A percentile compares a stretch with the other conserved stretches of the same genome.
Evolutionary conservation across 2,888 invertebrate species (phyloP).

Genomic region (Petrolisthes cinctipes): DNA sequence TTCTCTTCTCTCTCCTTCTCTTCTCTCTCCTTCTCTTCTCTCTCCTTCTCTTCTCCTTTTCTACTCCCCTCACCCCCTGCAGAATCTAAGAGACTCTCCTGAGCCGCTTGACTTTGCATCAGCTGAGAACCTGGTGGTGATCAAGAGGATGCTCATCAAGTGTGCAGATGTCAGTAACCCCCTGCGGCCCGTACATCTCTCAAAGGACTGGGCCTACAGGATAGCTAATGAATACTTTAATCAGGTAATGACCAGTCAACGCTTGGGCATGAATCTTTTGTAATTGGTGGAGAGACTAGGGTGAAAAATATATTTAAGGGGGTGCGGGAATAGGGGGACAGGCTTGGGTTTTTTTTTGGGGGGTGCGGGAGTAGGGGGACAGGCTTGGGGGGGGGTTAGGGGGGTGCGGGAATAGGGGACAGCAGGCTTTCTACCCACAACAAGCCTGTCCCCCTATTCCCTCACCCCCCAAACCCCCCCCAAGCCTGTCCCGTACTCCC

Average conservation of each 20-base stretch:
- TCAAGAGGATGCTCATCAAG: constrained; percentile 97
- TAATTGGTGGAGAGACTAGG: too few relatives aligned
- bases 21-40: neutral
- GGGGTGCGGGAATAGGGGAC: too few relatives aligned
- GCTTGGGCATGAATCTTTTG: neutral
- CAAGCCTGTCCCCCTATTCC: too few relatives aligned
- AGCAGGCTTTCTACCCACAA: too few relatives aligned
- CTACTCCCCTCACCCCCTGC: neutral
- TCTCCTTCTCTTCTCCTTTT: neutral
- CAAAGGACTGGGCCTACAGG: constrained; percentile 92
- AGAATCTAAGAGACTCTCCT: constrained; percentile 19
- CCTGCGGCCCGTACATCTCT: constrained; percentile 84
- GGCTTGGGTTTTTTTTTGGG: too few relatives aligned
- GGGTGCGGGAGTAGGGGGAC: too few relatives aligned
- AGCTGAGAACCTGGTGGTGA: constrained; percentile 86
- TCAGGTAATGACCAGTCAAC: constrained; percentile 73
- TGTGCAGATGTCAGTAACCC: constrained; percentile 99
- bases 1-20: neutral
- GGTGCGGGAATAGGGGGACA: too few relatives aligned
- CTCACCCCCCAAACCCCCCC: too few relatives aligned
- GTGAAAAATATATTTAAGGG: too few relatives aligned
- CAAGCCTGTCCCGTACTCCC: too few relatives aligned
- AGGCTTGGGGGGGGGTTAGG: too few relatives aligned
- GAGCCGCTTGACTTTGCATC: constrained; percentile 68
- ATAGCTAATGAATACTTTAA: constrained; percentile 98